These are phyloP conservation scores for Chionomys nivalis DNA, from an alignment of 2,113 vertebrate genomes.

Conservation along the genomic window DNA sequence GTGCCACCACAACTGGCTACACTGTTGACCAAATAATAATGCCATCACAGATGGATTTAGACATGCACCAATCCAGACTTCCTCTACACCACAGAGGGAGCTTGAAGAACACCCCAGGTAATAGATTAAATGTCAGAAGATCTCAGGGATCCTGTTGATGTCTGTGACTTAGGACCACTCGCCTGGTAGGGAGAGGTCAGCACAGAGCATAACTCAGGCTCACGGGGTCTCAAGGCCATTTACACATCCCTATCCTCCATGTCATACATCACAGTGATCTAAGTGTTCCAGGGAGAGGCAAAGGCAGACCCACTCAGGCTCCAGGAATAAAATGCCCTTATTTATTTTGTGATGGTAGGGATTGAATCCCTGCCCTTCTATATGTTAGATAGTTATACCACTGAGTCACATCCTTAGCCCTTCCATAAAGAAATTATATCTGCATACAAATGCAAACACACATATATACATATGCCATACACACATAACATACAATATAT, in stretches of 20 bases:
- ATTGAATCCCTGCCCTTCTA: background rate
- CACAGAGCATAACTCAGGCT: background rate
- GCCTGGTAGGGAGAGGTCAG: background rate
- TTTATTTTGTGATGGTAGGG: background rate
- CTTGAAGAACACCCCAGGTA: conserved; percentile 73
- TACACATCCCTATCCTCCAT: background rate
- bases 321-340: background rate
- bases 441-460: background rate
- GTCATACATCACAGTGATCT: background rate
- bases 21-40: conserved; percentile 73
- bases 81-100: background rate
- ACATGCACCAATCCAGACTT: conserved; percentile 64
- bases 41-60: conserved; percentile 57
- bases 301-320: background rate
- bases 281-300: background rate
- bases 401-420: background rate
- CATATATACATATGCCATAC: background rate
- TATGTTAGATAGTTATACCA: background rate
- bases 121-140: conserved; percentile 64
- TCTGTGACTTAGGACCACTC: background rate
- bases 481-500: background rate
- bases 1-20: conserved; percentile 7
- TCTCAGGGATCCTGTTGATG: background rate
- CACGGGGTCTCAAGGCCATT: background rate
- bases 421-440: background rate